Percentiles rank a stretch among this genome's conserved stretches.
These are phyloP conservation scores for Eubucco bourcierii DNA, from an alignment of 2,113 vertebrate genomes.

Conservation along the genomic window DNA sequence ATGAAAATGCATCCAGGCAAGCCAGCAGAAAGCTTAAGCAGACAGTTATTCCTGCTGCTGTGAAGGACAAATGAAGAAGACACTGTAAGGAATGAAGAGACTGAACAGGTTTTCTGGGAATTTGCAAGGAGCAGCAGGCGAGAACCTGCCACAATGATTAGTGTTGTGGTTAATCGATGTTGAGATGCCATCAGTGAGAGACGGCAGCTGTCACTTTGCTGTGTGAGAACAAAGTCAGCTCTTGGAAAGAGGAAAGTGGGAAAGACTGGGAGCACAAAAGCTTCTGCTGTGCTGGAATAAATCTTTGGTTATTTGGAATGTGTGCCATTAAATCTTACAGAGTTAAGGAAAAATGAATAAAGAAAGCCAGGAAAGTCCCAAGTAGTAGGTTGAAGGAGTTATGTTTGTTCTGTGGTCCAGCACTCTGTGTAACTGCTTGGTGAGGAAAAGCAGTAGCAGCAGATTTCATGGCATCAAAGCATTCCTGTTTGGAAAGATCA, in stretches of 20 bases:
- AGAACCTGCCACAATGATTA: not conserved
- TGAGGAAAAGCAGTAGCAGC: not conserved
- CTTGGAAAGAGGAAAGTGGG: not conserved
- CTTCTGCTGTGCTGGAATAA: not conserved
- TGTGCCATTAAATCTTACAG: not conserved
- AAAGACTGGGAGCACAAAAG: not conserved
- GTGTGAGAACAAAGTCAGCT: not conserved
- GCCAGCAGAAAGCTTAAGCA: not conserved
- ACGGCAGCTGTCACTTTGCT: not conserved
- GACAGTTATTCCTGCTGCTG: not conserved
- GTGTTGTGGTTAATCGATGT: not conserved
- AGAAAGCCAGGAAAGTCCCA: not conserved
- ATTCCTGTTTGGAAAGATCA: slow-evolving; percentile 10
- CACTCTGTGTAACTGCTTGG: not conserved
- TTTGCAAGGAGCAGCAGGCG: not conserved
- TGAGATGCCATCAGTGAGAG: not conserved
- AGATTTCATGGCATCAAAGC: not conserved
- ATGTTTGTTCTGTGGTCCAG: not conserved
- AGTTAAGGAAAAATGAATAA: not conserved
- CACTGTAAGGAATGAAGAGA: not conserved
- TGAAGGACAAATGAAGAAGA: too few relatives aligned
- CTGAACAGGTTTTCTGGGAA: not conserved
- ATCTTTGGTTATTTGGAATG: not conserved
- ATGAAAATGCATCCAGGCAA: not conserved
- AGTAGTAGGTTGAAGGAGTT: not conserved